phyloP scores from a whole-genome alignment of 2,113 vertebrate species.

The Poeciliopsis prolifica region DNA sequence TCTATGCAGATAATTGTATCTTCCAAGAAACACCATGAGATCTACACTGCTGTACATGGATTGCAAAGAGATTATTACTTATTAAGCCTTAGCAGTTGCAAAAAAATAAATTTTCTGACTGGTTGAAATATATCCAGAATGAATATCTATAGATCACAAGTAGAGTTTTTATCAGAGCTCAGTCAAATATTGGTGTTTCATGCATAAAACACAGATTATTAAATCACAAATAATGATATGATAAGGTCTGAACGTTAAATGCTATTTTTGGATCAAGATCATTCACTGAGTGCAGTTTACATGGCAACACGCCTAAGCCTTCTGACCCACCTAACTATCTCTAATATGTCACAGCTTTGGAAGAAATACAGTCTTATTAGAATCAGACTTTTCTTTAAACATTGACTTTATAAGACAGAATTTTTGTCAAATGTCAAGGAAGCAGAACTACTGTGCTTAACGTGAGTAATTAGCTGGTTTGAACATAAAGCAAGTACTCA shows the following conservation, averaged over 20 bases:
- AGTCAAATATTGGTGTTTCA: neutral
- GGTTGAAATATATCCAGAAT: neutral
- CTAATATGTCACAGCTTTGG: slow-evolving; percentile 21
- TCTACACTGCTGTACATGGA: neutral
- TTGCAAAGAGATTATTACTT: slow-evolving; percentile 20
- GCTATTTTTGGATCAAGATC: slow-evolving; percentile 1
- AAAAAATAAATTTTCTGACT: neutral
- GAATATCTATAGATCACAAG: neutral
- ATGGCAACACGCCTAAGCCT: neutral
- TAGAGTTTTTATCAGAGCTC: neutral
- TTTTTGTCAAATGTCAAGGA: slow-evolving; percentile 42
- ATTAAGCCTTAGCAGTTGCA: slow-evolving; percentile 17
- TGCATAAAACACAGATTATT: neutral
- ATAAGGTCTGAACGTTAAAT: neutral
- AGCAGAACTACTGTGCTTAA: slow-evolving; percentile 12
- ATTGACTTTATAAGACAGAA: neutral
- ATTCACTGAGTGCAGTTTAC: slow-evolving; percentile 8
- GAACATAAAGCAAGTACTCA: slow-evolving; percentile 49
- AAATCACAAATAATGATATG: slow-evolving; percentile 1
- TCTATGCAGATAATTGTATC: slow-evolving; percentile 47
- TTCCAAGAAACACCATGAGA: slow-evolving; percentile 38
- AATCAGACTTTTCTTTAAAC: too few species aligned
- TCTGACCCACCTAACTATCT: slow-evolving; percentile 19
- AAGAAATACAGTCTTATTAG: too few species aligned
- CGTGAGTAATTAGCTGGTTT: slow-evolving; percentile 43